A percentile compares a stretch with the other conserved stretches of the same genome.
Evolutionary conservation across 1,140 invertebrate species (phyloP).

Genomic region (Sycophila sp.): DNA sequence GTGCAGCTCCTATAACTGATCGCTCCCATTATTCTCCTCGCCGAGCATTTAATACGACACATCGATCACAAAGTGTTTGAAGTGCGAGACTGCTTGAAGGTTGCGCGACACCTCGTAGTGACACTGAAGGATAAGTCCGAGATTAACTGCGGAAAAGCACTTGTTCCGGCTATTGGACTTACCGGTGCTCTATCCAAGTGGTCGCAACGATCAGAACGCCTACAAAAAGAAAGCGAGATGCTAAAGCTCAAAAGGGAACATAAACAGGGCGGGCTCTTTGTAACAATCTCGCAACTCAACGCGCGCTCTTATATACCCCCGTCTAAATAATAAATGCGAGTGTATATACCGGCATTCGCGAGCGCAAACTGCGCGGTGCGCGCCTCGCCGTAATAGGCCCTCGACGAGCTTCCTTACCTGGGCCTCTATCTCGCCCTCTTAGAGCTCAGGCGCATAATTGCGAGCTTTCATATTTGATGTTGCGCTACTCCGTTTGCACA

Average conservation of each 20-base stretch:
- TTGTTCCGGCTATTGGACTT: no score
- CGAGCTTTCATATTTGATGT: conserved; percentile 42
- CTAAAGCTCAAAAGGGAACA: no score
- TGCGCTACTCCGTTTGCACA: conserved; percentile 20
- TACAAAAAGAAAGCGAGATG: no score
- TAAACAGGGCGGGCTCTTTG: no score
- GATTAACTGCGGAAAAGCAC: neutral
- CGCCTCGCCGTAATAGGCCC: neutral
- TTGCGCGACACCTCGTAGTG: neutral
- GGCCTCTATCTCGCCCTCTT: neutral
- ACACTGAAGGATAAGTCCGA: neutral
- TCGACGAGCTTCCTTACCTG: neutral
- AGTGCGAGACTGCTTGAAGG: neutral
- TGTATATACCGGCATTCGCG: neutral
- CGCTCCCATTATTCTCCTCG: neutral
- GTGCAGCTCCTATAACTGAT: neutral
- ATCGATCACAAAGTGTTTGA: neutral
- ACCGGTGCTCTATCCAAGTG: no score
- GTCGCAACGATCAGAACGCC: no score
- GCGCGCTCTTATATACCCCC: no score
- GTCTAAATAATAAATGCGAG: no score
- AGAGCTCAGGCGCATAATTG: conserved; percentile 38
- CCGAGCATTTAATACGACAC: neutral
- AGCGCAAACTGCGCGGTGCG: neutral
- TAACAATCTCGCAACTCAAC: no score